Evolutionary conservation across 2,888 invertebrate species (phyloP).

Genomic region (Helobdella robusta): DNA sequence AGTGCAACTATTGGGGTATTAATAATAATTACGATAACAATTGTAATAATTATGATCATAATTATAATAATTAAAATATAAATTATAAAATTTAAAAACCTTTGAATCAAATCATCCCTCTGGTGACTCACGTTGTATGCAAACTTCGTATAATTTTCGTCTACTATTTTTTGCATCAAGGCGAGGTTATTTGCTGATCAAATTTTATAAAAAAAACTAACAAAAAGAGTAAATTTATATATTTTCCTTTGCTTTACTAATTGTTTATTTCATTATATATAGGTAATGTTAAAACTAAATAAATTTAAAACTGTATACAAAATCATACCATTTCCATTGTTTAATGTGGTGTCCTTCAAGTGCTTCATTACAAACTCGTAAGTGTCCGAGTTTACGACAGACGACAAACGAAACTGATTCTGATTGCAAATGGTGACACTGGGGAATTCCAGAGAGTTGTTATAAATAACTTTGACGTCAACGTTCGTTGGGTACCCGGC

Average conservation of each 20-base stretch:
- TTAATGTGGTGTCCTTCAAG: too few relatives aligned
- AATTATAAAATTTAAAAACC: background rate
- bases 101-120: conserved; percentile 12
- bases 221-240: background rate
- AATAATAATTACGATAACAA: background rate
- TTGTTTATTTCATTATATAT: background rate
- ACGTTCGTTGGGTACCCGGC: background rate
- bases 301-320: background rate
- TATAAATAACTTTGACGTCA: conserved; percentile 3
- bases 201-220: too few relatives aligned
- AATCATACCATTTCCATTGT: too few relatives aligned
- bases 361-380: too few relatives aligned
- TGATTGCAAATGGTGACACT: conserved; percentile 23
- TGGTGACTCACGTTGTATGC: conserved; percentile 1
- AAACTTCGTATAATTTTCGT: background rate
- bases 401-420: conserved; percentile 15
- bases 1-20: background rate
- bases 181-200: too few relatives aligned
- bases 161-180: too few relatives aligned
- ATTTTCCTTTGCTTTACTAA: background rate
- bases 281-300: background rate
- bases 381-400: too few relatives aligned
- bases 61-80: too few relatives aligned
- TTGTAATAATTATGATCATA: background rate
- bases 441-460: conserved; percentile 16